These are phyloP conservation scores for Hirudinaria manillensis DNA, from an alignment of 2,888 invertebrate species.

Conservation along the genomic window DNA sequence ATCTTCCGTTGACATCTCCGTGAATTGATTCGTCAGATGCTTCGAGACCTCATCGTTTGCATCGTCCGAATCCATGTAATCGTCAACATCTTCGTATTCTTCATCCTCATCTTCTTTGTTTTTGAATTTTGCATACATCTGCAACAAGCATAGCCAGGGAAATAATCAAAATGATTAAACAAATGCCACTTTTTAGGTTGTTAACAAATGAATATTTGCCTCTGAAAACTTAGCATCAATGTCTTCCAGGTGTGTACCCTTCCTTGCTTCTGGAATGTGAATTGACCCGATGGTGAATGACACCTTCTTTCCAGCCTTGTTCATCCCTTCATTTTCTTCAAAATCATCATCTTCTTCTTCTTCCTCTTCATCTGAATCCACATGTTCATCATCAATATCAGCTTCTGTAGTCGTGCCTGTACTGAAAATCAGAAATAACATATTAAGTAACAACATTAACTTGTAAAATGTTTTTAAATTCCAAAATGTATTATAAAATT, in stretches of 20 bases:
- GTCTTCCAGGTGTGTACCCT: constrained; percentile 74
- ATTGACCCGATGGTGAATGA: constrained; percentile 87
- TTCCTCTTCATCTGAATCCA: neutral
- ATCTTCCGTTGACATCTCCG: neutral
- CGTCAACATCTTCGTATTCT: neutral
- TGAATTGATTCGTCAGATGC: neutral
- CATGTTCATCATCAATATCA: constrained; percentile 4
- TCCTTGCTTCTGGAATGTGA: constrained; percentile 78
- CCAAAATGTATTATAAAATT: no score
- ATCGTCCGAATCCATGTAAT: no score
- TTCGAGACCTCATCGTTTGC: neutral
- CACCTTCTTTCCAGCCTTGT: constrained; percentile 63
- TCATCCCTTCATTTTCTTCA: constrained; percentile 30
- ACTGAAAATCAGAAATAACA: neutral
- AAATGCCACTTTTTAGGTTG: neutral
- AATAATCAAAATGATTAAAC: neutral
- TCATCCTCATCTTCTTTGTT: constrained; percentile 8
- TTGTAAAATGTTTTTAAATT: neutral
- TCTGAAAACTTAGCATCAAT: constrained; percentile 79
- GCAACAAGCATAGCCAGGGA: neutral
- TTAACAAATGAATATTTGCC: neutral
- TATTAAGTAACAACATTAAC: neutral
- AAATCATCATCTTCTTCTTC: constrained; percentile 37
- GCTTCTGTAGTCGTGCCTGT: neutral
- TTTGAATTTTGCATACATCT: constrained; percentile 12